Percentiles rank a stretch among this genome's conserved stretches.
phyloP scores from a whole-genome alignment of 1,140 invertebrate genomes.

The Adelges cooleyi region DNA sequence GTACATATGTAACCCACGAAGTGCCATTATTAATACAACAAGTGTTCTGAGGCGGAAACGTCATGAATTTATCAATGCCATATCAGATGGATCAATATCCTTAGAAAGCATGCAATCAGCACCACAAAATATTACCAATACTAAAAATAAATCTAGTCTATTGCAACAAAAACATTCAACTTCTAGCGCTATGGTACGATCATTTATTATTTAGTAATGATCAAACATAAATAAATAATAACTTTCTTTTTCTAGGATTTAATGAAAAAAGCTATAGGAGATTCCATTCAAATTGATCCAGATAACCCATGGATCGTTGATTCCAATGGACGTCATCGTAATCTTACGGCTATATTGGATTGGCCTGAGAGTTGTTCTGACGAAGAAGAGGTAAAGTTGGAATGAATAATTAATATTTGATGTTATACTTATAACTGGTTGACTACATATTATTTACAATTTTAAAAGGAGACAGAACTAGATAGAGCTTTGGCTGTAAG shows the following conservation, averaged over 20 bases:
- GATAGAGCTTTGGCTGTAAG: conserved; percentile 35
- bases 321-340: conserved; percentile 44
- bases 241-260: conserved; percentile 3
- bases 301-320: conserved; percentile 48
- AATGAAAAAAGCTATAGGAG: conserved; percentile 39
- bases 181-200: conserved; percentile 13
- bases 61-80: conserved; percentile 52
- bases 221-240: background rate
- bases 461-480: conserved; percentile 31
- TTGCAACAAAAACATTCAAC: conserved; percentile 11
- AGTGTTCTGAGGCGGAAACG: conserved; percentile 47
- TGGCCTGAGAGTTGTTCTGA: conserved; percentile 52
- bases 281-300: conserved; percentile 44
- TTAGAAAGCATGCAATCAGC: conserved; percentile 42
- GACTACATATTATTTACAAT: background rate
- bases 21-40: conserved; percentile 50
- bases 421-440: too few species aligned
- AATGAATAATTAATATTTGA: too few species aligned
- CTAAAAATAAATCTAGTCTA: background rate
- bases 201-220: background rate
- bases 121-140: conserved; percentile 12
- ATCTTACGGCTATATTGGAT: conserved; percentile 47
- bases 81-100: conserved; percentile 54
- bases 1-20: conserved; percentile 50
- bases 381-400: conserved; percentile 39